Conservation (phyloP, 2,113 vertebrate species). For the Larimichthys crocea region DNA sequence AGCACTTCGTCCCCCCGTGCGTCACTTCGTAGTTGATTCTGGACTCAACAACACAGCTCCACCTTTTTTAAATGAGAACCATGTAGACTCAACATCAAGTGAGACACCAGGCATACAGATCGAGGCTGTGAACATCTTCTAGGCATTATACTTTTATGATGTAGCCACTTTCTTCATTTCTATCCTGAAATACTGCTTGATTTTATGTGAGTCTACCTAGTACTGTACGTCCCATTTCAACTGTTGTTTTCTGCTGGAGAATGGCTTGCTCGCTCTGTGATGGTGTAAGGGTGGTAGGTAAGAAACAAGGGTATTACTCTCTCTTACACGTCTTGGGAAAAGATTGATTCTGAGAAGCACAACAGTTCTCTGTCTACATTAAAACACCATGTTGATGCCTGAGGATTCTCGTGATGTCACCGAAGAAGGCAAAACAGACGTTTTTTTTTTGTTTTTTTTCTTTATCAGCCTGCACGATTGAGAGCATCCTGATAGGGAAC, state of each 20-base stretch:
- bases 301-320: constrained; percentile 17
- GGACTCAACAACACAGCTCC: constrained; percentile 17
- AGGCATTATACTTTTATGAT: constrained; percentile 36
- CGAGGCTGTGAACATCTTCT: constrained; percentile 28
- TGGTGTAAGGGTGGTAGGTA: neutral
- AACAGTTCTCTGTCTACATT: constrained; percentile 1
- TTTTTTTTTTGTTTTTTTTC: neutral
- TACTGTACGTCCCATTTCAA: neutral
- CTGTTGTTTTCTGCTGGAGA: neutral
- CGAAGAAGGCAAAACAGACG: neutral
- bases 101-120: constrained; percentile 24
- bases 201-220: neutral
- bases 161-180: neutral
- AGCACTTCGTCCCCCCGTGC: constrained; percentile 59
- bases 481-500: no score
- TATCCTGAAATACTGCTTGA: neutral
- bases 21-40: constrained; percentile 48
- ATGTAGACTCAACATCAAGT: constrained; percentile 35
- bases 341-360: constrained; percentile 14
- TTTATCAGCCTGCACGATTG: neutral
- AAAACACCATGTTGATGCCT: neutral
- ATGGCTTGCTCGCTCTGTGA: neutral
- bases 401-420: neutral
- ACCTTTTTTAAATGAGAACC: constrained; percentile 14
- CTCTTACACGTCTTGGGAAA: neutral